A percentile compares a stretch with the other conserved stretches of the same genome.
Evolutionary conservation across 1,140 invertebrate genomes (phyloP).

Genomic region (Lordiphosa mommai): DNA sequence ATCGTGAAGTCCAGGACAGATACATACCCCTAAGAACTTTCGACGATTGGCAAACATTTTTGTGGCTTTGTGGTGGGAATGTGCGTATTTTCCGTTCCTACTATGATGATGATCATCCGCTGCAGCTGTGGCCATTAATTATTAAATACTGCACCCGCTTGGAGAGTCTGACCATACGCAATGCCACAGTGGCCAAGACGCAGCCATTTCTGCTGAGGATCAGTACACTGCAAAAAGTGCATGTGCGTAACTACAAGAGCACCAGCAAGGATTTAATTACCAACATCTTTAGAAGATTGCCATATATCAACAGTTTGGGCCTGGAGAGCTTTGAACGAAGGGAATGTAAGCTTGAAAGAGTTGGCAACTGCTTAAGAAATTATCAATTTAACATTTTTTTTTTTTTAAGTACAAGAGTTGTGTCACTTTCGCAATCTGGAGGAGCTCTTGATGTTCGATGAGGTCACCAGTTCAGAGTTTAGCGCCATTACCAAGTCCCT

Average conservation of each 20-base stretch:
- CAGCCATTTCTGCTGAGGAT: constrained; percentile 41
- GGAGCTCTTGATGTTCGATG: constrained; percentile 51
- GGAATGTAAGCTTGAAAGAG: constrained; percentile 39
- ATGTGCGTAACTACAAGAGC: constrained; percentile 59
- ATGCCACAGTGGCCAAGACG: constrained; percentile 38
- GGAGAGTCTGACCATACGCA: constrained; percentile 44
- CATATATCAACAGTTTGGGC: constrained; percentile 37
- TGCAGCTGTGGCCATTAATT: constrained; percentile 49
- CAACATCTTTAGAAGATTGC: constrained; percentile 35
- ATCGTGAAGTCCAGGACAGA: constrained; percentile 39
- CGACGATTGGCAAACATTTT: constrained; percentile 58
- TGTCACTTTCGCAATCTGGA: constrained; percentile 41
- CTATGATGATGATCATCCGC: constrained; percentile 56
- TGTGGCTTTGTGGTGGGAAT: constrained; percentile 52
- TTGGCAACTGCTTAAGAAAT: background rate
- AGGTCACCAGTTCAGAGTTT: constrained; percentile 52
- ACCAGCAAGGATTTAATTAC: constrained; percentile 53
- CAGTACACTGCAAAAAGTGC: constrained; percentile 31
- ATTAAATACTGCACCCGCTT: constrained; percentile 42
- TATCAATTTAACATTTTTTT: background rate
- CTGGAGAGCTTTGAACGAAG: constrained; percentile 52
- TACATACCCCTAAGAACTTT: constrained; percentile 40
- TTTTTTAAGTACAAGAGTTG: constrained; percentile 46
- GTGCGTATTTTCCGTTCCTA: constrained; percentile 38
- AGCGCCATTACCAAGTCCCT: constrained; percentile 38